Base-by-base conservation (phyloP, 2,888 invertebrate species). In the Eilema sororculum region DNA sequence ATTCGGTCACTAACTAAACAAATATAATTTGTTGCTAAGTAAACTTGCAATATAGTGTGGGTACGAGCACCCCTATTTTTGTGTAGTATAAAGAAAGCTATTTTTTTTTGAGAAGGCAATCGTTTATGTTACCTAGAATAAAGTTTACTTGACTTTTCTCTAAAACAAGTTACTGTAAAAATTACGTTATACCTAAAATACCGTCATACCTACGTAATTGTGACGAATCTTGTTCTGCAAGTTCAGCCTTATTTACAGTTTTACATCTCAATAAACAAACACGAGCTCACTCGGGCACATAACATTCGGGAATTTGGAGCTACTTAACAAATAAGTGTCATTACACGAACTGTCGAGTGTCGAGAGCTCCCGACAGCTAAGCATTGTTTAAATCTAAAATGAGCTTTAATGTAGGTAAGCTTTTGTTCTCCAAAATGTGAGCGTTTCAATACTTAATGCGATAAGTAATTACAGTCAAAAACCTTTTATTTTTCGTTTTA, bases 371-470 rank as follows among this genome's bases (percentile, higher is more conserved):
- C 37, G 25, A 28, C 65, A 65, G 59, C 67, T 41, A 61, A 72
- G 71, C 67, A 74, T 76, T 77, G 74, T 77, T 76, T 66, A 74
- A 75, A 75, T 75, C 66, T 61, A 68, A 71, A 82, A 82, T 72
- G 76, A 77, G 75, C 57, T 73, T 75, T 78, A 72, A 80, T 77
- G 69, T 76, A 73, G 66, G 67, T 24, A 71, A 70, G 68, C 74
- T 73, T 82, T 81, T 81, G 75, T 79, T 69, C 61, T 66, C 46
- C 60, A 68, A 72, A 76, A 74, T 67, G 57, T 58, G 71, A 69
- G 33, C 59, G 58, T 59, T 69, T 67, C 63, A 73, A 68, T 73
- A 74, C 56, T 76, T 71, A 74, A 76, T 73, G 67, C 71, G 57
- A 52, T 69, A 24, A 65, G 65, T 72, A 73, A 77, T 76, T 77